These are phyloP conservation scores for Baryphthengus martii DNA, from an alignment of 2,113 vertebrate species.

Conservation along the genomic window DNA sequence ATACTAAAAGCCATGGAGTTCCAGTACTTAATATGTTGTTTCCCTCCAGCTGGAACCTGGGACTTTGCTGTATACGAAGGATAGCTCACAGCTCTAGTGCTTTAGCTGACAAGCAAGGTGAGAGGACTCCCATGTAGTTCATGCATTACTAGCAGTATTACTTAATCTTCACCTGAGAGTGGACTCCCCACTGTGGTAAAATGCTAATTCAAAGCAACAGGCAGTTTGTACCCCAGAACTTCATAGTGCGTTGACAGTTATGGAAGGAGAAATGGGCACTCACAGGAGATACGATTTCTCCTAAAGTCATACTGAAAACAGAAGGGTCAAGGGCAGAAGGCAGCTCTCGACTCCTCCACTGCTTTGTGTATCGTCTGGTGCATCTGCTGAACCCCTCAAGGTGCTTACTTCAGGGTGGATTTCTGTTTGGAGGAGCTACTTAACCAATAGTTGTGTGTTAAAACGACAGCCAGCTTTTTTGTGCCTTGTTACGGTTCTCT, in stretches of 20 bases:
- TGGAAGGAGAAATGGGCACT: background rate
- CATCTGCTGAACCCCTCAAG: background rate
- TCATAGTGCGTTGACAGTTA: background rate
- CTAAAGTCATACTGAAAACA: background rate
- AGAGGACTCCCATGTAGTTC: background rate
- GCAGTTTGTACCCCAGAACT: background rate
- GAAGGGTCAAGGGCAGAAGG: background rate
- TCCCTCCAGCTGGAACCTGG: background rate
- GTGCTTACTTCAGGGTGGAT: background rate
- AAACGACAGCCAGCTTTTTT: background rate
- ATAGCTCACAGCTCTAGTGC: background rate
- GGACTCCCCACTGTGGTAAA: background rate
- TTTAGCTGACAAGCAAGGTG: background rate
- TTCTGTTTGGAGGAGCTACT: background rate
- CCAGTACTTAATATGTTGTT: fast-evolving
- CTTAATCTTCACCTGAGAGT: background rate
- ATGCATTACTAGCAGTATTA: background rate
- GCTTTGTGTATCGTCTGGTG: background rate
- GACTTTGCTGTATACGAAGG: background rate
- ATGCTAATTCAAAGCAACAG: background rate
- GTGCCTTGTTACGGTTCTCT: background rate
- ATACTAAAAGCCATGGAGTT: background rate
- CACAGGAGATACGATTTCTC: background rate
- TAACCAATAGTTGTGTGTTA: background rate
- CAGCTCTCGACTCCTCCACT: background rate